These are phyloP conservation scores for Tipula confusa DNA, from an alignment of 2,888 invertebrate species.

Conservation along the genomic window DNA sequence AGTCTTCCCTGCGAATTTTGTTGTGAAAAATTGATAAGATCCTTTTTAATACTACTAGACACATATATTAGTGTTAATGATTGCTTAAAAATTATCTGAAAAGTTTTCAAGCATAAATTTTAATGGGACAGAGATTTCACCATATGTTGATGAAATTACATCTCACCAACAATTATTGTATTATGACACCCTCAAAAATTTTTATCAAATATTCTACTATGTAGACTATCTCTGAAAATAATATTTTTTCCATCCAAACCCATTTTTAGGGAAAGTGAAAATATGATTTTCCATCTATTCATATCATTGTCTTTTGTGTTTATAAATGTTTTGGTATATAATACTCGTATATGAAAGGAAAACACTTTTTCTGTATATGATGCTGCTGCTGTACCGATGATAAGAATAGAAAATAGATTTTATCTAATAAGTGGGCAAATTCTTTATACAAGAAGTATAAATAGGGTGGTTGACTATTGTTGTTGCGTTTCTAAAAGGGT, in stretches of 20 bases:
- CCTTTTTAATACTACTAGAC: too few species aligned
- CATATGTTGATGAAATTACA: conserved; percentile 12
- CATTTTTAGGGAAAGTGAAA: background rate
- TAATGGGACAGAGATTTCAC: background rate
- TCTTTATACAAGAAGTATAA: background rate
- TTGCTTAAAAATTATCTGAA: background rate
- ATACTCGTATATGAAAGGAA: background rate
- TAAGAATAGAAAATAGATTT: background rate
- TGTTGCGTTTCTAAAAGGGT: background rate
- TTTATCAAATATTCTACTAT: background rate
- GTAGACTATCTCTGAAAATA: background rate
- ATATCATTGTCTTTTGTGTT: background rate
- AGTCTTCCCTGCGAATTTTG: too few species aligned
- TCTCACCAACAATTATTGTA: background rate
- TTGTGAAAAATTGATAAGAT: too few species aligned
- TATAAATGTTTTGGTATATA: background rate
- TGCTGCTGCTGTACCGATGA: background rate
- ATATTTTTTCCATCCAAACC: background rate
- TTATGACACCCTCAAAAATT: background rate
- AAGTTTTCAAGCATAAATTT: background rate
- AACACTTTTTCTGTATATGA: background rate
- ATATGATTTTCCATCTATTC: conserved; percentile 4
- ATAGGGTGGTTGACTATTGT: background rate
- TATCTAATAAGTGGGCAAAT: conserved; percentile 20
- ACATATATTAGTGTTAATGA: too few species aligned